Conservation (phyloP, 2,797 vertebrate species). For the Hydrocynus forskahlii region DNA sequence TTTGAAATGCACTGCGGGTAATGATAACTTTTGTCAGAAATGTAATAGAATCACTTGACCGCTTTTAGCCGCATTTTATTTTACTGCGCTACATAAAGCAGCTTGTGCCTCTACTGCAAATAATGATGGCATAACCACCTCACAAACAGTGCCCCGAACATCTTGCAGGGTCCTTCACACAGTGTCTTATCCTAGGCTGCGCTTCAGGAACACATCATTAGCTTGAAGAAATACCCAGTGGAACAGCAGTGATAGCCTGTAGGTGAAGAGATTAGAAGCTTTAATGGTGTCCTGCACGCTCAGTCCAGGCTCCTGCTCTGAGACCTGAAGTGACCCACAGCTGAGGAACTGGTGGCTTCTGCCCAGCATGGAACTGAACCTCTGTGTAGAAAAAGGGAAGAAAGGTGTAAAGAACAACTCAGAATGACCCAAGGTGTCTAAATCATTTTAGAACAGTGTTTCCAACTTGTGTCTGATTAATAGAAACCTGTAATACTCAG, state of each 20-base stretch:
- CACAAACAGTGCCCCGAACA: not conserved
- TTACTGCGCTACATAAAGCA: not conserved
- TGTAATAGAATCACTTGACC: not conserved
- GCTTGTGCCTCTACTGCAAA: not conserved
- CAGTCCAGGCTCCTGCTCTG: conserved; percentile 17
- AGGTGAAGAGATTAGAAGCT: conserved; percentile 36
- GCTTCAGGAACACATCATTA: conserved; percentile 37
- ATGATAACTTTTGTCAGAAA: conserved; percentile 2
- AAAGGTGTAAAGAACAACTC: not conserved
- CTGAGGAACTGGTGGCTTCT: conserved; percentile 18
- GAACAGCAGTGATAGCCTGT: conserved; percentile 21
- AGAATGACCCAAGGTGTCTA: too few relatives aligned
- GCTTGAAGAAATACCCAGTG: conserved; percentile 30
- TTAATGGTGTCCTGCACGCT: not conserved
- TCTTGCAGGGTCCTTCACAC: conserved; percentile 10
- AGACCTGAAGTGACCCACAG: conserved; percentile 42
- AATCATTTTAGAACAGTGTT: too few relatives aligned
- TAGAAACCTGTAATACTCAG: too few relatives aligned
- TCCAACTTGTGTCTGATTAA: too few relatives aligned
- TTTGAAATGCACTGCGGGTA: not conserved
- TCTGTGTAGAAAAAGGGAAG: conserved; percentile 5
- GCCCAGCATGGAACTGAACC: conserved; percentile 21
- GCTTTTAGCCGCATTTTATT: not conserved
- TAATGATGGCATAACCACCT: not conserved
- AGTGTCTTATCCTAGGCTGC: conserved; percentile 21